A percentile compares a stretch with the other conserved stretches of the same genome.
Conservation (phyloP, 1,140 invertebrate genomes). For the Sitophilus oryzae region DNA sequence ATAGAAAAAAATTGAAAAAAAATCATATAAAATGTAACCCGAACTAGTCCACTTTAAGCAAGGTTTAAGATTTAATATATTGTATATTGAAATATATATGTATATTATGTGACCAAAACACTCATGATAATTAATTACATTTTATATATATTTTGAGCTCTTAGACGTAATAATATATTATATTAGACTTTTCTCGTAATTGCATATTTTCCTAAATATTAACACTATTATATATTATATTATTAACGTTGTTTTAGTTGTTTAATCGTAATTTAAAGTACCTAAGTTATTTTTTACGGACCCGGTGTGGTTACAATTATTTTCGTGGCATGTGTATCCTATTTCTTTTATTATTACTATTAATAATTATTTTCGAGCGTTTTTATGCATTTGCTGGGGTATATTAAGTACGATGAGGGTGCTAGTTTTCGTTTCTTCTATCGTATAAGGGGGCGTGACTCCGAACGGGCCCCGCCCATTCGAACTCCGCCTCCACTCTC, state of each 20-base stretch:
- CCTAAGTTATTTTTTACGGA: conserved; percentile 25
- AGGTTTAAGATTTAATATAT: conserved; percentile 34
- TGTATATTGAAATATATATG: conserved; percentile 31
- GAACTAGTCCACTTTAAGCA: conserved; percentile 40
- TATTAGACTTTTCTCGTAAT: conserved; percentile 33
- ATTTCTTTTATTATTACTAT: conserved; percentile 11
- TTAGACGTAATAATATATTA: no score
- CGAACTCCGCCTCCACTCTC: conserved; percentile 12
- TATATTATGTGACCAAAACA: conserved; percentile 35
- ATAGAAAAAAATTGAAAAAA: conserved; percentile 24
- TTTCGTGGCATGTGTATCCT: conserved; percentile 31
- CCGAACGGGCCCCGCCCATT: not conserved
- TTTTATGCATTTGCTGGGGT: conserved; percentile 15
- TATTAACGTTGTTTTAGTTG: conserved; percentile 38
- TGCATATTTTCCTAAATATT: conserved; percentile 40
- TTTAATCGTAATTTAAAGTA: conserved; percentile 35
- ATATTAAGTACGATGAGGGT: conserved; percentile 14
- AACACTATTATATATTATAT: conserved; percentile 26
- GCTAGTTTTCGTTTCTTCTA: not conserved
- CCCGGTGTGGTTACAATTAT: conserved; percentile 31
- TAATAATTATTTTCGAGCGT: conserved; percentile 14
- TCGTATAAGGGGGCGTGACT: not conserved
- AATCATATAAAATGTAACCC: conserved; percentile 31
- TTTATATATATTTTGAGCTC: conserved; percentile 34
- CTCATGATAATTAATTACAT: conserved; percentile 34